Conservation (phyloP, 2,888 invertebrate species). For the Rhopalosiphum nymphaeae region DNA sequence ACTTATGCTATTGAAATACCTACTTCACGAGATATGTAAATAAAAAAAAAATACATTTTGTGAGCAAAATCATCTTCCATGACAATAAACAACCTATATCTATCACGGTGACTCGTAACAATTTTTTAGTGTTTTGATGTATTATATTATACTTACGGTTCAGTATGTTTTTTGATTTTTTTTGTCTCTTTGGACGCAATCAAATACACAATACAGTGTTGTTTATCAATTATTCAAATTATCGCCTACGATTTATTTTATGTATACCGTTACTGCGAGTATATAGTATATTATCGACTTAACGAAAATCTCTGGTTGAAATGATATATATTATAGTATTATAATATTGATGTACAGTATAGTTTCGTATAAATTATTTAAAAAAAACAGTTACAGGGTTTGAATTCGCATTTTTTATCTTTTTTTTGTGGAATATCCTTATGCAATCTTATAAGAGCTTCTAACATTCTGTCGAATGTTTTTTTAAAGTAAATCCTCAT, state of each 20-base stretch:
- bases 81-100: conserved; percentile 48
- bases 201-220: background rate
- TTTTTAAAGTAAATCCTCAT: conserved; percentile 39
- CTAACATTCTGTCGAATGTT: conserved; percentile 29
- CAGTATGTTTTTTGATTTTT: background rate
- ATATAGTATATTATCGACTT: background rate
- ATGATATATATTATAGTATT: conserved; percentile 4
- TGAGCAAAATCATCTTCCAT: conserved; percentile 49
- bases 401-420: background rate
- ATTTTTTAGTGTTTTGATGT: background rate
- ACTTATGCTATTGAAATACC: conserved; percentile 1
- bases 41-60: conserved; percentile 29
- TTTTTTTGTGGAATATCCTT: background rate
- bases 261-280: background rate
- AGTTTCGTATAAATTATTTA: background rate
- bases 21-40: background rate
- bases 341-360: background rate
- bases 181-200: background rate
- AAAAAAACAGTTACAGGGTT: conserved; percentile 16
- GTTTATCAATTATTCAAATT: conserved; percentile 8
- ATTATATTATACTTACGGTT: background rate
- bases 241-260: background rate
- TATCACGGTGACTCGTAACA: conserved; percentile 36
- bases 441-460: conserved; percentile 15
- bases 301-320: background rate